Percentiles rank a stretch among this genome's conserved stretches.
Conservation (phyloP, 1,140 invertebrate species). For the Drosophila repleta region DNA sequence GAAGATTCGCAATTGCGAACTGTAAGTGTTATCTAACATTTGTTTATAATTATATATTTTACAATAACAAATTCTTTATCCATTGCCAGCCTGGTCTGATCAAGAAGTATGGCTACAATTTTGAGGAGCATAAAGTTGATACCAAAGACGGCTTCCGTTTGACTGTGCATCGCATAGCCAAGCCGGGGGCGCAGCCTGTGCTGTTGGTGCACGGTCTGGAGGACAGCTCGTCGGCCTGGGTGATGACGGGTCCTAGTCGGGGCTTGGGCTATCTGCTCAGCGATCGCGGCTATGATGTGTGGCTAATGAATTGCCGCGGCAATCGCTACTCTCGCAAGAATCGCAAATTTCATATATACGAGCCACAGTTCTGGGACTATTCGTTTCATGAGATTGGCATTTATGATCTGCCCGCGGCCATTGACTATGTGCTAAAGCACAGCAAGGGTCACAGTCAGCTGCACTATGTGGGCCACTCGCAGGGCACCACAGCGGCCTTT, state of each 20-base stretch:
- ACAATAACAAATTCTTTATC: too few species aligned
- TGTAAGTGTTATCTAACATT: slow-evolving; percentile 5
- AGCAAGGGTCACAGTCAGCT: slow-evolving; percentile 82
- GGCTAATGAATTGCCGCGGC: slow-evolving; percentile 90
- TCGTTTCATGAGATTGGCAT: slow-evolving; percentile 89
- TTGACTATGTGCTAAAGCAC: slow-evolving; percentile 86
- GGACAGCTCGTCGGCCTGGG: slow-evolving; percentile 85
- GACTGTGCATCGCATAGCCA: slow-evolving; percentile 83
- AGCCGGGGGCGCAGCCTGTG: slow-evolving; percentile 82
- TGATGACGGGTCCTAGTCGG: slow-evolving; percentile 84
- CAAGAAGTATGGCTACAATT: slow-evolving; percentile 85
- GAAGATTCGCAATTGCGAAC: slow-evolving; percentile 36
- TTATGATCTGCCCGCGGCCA: slow-evolving; percentile 88
- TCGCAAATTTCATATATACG: slow-evolving; percentile 81
- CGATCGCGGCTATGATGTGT: slow-evolving; percentile 89
- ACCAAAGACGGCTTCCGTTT: slow-evolving; percentile 86
- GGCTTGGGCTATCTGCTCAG: slow-evolving; percentile 86
- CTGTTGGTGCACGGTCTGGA: slow-evolving; percentile 88
- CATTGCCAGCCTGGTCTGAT: slow-evolving; percentile 75
- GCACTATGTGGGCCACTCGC: slow-evolving; percentile 85
- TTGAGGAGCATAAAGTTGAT: slow-evolving; percentile 84
- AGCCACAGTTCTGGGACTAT: slow-evolving; percentile 83
- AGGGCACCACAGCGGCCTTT: slow-evolving; percentile 86
- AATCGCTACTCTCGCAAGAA: slow-evolving; percentile 88
- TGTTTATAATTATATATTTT: too few species aligned